These are phyloP conservation scores for Pseudorhombus dupliciocellatus DNA, from an alignment of 2,113 vertebrate species.

Conservation along the genomic window DNA sequence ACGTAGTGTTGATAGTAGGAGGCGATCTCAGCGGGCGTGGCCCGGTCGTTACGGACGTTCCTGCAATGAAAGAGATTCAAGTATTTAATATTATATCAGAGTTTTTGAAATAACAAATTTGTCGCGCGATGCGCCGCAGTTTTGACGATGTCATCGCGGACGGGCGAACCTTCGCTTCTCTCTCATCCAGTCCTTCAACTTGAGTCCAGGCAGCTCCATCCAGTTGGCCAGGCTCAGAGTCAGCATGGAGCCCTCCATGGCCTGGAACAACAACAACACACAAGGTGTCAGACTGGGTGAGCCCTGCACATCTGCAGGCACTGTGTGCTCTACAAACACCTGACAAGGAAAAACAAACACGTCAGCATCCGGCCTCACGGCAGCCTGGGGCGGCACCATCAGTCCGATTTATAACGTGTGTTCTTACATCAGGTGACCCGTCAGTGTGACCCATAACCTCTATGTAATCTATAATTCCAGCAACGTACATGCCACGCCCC, in stretches of 20 bases:
- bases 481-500: slow-evolving; percentile 84
- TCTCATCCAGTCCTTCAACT: slow-evolving; percentile 85
- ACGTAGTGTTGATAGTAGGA: slow-evolving; percentile 86
- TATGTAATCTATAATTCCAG: not conserved
- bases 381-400: too few relatives aligned
- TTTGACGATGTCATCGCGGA: not conserved
- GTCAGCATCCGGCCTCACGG: too few relatives aligned
- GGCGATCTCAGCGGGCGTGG: slow-evolving; percentile 83
- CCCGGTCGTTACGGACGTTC: slow-evolving; percentile 82
- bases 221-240: slow-evolving; percentile 85
- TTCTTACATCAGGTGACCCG: too few relatives aligned
- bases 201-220: slow-evolving; percentile 87
- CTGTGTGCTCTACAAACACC: too few relatives aligned
- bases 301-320: too few relatives aligned
- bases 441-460: not conserved
- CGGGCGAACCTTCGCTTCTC: slow-evolving; percentile 82
- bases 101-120: too few relatives aligned
- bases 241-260: slow-evolving; percentile 86
- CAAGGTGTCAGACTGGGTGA: too few relatives aligned
- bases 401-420: too few relatives aligned
- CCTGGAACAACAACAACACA: slow-evolving; percentile 59
- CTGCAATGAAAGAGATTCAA: slow-evolving; percentile 61
- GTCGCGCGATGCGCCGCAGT: too few relatives aligned
- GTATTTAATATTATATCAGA: too few relatives aligned
- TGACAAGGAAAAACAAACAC: too few relatives aligned